Base-by-base conservation (phyloP, 2,113 vertebrate genomes). In the Amphilophus citrinellus region DNA sequence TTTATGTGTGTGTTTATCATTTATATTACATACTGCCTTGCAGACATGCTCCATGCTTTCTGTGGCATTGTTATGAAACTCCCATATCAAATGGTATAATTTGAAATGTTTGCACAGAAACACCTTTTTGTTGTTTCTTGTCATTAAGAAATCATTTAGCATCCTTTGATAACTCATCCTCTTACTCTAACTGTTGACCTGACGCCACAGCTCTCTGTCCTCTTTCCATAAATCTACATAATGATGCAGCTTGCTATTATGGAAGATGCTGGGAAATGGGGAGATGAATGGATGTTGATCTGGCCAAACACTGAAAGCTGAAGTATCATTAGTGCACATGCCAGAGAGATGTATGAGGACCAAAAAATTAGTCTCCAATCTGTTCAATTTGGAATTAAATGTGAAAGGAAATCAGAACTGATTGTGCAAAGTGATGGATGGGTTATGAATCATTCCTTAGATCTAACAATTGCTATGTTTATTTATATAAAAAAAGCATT, bases 211-310 rank as follows among this genome's bases (percentile, higher is more conserved):
- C 50, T 37, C n/a, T 39, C 32, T n/a, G 63, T n/a, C 20, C 75
- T 73, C 61, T 81, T 35, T 89, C 87, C 68, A 89, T 87, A 84
- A 87, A 92, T 90, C 83, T 84, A 30, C 78, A 84, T 80, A 86
- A 86, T 62, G 81, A 84, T 73, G 79, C 78, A 79, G 83, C 20
- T 1, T 24, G 61, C 2, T 50, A 18, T 80, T 75, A 71, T 27
- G 66, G 47, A 58, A 80, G 39, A 77, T 71, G 58, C 76, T 8
- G 39, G 24, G 60, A 84, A 58, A 79, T 61, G 17, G 63, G n/a
- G 47, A 87, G 58, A 82, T 57, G 53, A 76, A 83, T 82, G 83
- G 27, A 59, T 50, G 73, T 32, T 82, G 75, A 91, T 88, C 58
- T 65, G 71, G 85, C 65, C 76, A 71, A 84, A 90, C 47, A 81